Evolutionary conservation across 2,888 invertebrate genomes (phyloP), one percentile per base, ranked within the genome.

Genomic region (Lithophane ornitopus): DNA sequence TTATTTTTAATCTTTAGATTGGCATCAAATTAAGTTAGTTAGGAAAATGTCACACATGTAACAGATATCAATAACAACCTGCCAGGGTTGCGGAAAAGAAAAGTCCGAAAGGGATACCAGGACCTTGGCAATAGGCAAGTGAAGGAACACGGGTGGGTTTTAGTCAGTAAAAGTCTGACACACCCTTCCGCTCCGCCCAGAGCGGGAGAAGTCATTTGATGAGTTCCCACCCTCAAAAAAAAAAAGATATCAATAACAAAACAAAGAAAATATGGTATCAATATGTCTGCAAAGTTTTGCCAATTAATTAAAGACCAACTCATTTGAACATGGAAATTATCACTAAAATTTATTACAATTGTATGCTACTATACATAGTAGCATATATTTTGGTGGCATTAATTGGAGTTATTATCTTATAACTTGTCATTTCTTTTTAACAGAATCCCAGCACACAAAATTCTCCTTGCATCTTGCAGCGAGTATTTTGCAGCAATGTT

Each of bases 401-500:
- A 1, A 19, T 54, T 41, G 1, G 14, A 59, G 22, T 9, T 76
- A 49, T 22, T 41, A 41, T 41, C 26, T 39, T 59, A 14, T 73
- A 80, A 67, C 67, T 70, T 66, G 26, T 66, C 19, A 69, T 76
- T 79, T 80, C 26, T 76, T 74, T 71, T 59, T 72, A 76, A 73
- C 90, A 97, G 98, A 88, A 97, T 98, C 89, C 97, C 98, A 82
- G 98, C 98, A 46, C 98, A 99, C 95, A 98, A 99, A 90, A 96
- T 99, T 85, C 98, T 99, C 71, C 97, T 99, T 84, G 98, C 98
- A 88, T 98, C 99, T 62, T 98, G 98, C 77, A 99, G 99, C 88
- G 99, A 99, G 94, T 99, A 99, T 94, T 99, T 99, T 96, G 98
- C 98, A 63, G 99, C 99, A 62, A 99, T 99, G 99, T 99, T 99